These are phyloP conservation scores for Perodicticus potto DNA, from an alignment of 2,797 vertebrate genomes.

Conservation along the genomic window DNA sequence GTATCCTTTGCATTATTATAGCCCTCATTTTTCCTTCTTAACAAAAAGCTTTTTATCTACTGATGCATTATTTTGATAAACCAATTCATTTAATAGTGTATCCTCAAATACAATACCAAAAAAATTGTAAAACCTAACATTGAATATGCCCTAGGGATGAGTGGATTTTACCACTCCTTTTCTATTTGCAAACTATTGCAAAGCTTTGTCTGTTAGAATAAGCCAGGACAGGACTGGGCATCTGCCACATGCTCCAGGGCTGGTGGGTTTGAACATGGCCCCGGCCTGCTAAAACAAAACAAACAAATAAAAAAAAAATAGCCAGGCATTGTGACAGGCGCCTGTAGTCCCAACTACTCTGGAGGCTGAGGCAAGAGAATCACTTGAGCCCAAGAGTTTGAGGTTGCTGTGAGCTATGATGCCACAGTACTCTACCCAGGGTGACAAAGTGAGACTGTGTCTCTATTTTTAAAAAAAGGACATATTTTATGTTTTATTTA, in stretches of 20 bases:
- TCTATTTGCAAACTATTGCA: neutral
- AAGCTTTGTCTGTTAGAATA: neutral
- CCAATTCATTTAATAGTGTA: neutral
- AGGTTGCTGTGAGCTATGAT: no score
- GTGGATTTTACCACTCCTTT: neutral
- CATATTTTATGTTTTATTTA: constrained; percentile 8
- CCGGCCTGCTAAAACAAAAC: no score
- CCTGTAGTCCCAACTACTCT: no score
- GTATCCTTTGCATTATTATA: neutral
- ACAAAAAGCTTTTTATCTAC: neutral
- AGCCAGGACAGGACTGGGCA: neutral
- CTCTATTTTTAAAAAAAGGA: neutral
- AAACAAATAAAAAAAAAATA: no score
- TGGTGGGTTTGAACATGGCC: no score
- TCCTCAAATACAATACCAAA: neutral
- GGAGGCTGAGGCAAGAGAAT: no score
- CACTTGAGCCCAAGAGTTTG: no score
- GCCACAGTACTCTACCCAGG: no score
- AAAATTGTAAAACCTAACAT: neutral
- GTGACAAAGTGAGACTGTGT: no score
- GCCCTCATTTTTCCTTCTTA: neutral
- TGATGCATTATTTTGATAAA: neutral
- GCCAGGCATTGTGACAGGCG: no score
- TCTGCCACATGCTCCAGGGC: no score
- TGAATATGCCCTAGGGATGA: neutral